Conservation (phyloP, 2,113 vertebrate species). For the Atherinomorus stipes region DNA sequence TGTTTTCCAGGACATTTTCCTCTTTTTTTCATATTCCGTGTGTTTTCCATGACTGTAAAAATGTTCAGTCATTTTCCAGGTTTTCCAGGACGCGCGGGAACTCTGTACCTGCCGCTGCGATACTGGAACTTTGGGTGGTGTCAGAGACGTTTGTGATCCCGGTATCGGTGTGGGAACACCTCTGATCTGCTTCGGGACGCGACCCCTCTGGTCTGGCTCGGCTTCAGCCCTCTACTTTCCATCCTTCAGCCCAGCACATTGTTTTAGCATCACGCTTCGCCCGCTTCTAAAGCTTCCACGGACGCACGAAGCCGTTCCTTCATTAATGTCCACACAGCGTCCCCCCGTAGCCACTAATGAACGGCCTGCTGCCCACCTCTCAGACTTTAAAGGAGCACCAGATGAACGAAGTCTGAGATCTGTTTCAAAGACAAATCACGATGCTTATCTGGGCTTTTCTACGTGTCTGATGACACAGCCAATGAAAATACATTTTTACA, state of each 20-base stretch:
- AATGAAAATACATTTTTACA: slow-evolving; percentile 69
- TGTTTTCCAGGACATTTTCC: too few species aligned
- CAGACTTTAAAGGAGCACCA: slow-evolving; percentile 6
- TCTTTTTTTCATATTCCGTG: too few species aligned
- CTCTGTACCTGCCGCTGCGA: too few species aligned
- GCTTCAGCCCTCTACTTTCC: slow-evolving; percentile 32
- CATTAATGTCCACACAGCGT: slow-evolving; percentile 29
- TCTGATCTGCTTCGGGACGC: too few species aligned
- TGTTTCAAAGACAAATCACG: slow-evolving; percentile 71
- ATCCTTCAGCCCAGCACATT: slow-evolving; percentile 32
- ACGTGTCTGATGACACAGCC: slow-evolving; percentile 53
- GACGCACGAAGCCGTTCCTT: slow-evolving; percentile 28
- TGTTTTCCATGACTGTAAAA: too few species aligned
- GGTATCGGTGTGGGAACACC: too few species aligned
- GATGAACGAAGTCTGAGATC: slow-evolving; percentile 40
- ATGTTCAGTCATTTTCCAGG: too few species aligned
- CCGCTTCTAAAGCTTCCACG: slow-evolving; percentile 5
- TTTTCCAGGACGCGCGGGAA: too few species aligned
- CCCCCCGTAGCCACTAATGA: slow-evolving; percentile 48
- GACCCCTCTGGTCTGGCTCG: slow-evolving; percentile 35
- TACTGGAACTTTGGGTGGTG: too few species aligned
- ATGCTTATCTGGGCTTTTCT: slow-evolving; percentile 72
- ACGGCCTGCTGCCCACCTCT: slow-evolving; percentile 48
- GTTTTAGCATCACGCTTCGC: slow-evolving; percentile 44
- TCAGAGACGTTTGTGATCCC: too few species aligned